Evolutionary conservation across 2,888 invertebrate species (phyloP).

Genomic region (Agonopterix heracliana): DNA sequence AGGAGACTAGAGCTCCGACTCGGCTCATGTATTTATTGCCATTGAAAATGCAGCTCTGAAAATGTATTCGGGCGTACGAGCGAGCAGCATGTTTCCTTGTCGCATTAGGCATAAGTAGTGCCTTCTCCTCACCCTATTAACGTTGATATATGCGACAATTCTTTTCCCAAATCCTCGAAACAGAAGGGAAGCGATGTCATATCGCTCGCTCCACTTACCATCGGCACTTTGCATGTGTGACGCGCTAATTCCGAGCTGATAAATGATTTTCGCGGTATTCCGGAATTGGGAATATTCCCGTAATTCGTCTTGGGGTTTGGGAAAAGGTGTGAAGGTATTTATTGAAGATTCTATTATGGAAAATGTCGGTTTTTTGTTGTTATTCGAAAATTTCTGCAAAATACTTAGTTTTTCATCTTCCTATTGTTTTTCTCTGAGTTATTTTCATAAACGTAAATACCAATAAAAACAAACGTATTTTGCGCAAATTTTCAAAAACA

Average conservation of each 20-base stretch:
- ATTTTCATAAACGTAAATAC: too few species aligned
- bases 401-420: too few species aligned
- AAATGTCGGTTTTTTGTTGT: too few species aligned
- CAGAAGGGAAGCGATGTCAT: constrained; percentile 64
- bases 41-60: constrained; percentile 61
- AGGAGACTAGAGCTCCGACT: too few species aligned
- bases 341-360: too few species aligned
- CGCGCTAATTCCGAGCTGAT: constrained; percentile 65
- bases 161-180: constrained; percentile 68
- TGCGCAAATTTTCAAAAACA: too few species aligned
- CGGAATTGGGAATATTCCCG: constrained; percentile 41
- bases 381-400: too few species aligned
- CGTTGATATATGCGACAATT: constrained; percentile 74
- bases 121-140: constrained; percentile 74
- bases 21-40: constrained; percentile 60
- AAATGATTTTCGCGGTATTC: constrained; percentile 50
- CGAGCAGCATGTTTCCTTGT: constrained; percentile 70
- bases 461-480: too few species aligned
- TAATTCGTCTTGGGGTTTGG: constrained; percentile 33
- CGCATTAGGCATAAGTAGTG: constrained; percentile 76
- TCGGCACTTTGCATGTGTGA: constrained; percentile 51
- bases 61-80: constrained; percentile 58
- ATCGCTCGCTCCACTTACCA: constrained; percentile 53
- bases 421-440: too few species aligned
- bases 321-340: constrained; percentile 2